These are phyloP conservation scores for Smutsia gigantea DNA, from an alignment of 2,797 vertebrate species.

Conservation along the genomic window DNA sequence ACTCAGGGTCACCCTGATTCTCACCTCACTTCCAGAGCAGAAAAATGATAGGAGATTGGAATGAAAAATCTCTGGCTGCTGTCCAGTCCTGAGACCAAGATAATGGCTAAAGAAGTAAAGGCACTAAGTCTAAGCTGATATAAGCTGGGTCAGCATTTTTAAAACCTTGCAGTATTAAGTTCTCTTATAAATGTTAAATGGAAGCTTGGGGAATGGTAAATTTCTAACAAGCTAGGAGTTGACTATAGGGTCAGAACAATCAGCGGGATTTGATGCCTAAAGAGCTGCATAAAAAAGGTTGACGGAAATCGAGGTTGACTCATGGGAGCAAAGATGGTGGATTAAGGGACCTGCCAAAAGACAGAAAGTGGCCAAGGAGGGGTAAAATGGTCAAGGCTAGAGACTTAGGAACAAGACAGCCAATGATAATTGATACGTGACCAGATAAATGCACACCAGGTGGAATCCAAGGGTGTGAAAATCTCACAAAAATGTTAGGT, in stretches of 20 bases:
- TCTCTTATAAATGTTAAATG: constrained; percentile 3
- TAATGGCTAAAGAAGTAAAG: not conserved
- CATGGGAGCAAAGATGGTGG: not conserved
- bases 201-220: not conserved
- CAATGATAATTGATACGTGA: too few relatives aligned
- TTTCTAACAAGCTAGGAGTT: constrained; percentile 3
- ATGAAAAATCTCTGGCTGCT: not conserved
- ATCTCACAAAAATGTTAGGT: not conserved
- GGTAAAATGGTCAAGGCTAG: not conserved
- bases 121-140: not conserved
- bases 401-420: not conserved
- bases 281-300: not conserved
- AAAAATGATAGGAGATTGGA: not conserved
- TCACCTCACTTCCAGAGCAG: not conserved
- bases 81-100: not conserved
- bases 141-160: not conserved
- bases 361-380: not conserved
- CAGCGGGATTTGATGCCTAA: not conserved
- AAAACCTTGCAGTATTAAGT: not conserved
- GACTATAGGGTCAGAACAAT: not conserved
- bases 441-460: not conserved
- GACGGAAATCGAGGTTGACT: not conserved
- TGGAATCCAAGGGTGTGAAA: not conserved
- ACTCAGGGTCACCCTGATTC: not conserved
- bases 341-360: not conserved